Evolutionary conservation across 92 coral and sea anemone genomes (phyloP), one percentile per base, ranked within the genome.

Genomic region (Paramuricea clavata): DNA sequence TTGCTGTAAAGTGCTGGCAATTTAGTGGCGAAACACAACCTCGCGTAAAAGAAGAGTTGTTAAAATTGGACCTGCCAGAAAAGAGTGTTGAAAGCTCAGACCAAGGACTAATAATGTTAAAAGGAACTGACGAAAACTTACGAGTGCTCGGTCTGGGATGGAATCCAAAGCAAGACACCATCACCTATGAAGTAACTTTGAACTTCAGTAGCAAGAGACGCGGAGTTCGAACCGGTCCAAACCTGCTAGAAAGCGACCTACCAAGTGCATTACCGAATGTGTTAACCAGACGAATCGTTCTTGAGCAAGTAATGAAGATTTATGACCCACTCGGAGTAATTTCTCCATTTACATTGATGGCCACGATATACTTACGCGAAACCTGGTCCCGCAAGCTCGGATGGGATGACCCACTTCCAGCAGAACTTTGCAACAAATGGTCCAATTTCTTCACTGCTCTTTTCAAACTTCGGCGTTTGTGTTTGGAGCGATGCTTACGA

Each of bases 251-350:
- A 78, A 34, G 75, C 17, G 88, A 76, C 27, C 5, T 90, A n/a
- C 89, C 86, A 13, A 76, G 72, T 65, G 89, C 32, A 35, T 43
- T 87, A 74, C 95, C 93, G 11, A 42, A 6, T 0, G 64, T 86
- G 30, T 72, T 93, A 32, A 93, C 94, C n/a, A 81, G 75, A 62
- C 73, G 94, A 86, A 91, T 88, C 21, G 91, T 93, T 12, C 85
- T 91, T 26, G n/a, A n/a, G n/a, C 96, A 93, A 69, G 85, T 87
- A 3, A 90, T 87, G 93, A 90, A 28, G 42, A 59, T 93, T 15
- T 93, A 85, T 59, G 95, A 88, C 74, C 96, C 94, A 12, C 87
- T 93, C 35, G 92, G 96, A 64, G 22, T 93, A 12, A 88, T 90
- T 42, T 84, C 88, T 49, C 93, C 92, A 11, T 84, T 83, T 83